Evolutionary conservation across 1,140 invertebrate species (phyloP).

Genomic region (Rhopalosiphum maidis): DNA sequence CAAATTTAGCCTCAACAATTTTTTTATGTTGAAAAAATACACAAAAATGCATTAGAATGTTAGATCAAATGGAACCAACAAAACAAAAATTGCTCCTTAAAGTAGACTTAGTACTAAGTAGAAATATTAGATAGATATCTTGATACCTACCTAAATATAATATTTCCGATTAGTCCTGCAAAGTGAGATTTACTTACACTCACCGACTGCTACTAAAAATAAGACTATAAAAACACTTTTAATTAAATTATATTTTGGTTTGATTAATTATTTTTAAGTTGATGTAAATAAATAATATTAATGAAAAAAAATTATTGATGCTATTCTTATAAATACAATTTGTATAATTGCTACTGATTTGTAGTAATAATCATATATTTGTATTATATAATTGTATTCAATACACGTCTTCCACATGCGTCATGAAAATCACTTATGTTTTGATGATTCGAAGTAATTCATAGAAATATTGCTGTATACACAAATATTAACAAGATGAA

Average conservation of each 20-base stretch:
- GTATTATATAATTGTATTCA: background rate
- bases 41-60: background rate
- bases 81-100: background rate
- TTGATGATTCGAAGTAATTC: constrained; percentile 5
- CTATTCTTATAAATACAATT: background rate
- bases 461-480: constrained; percentile 27
- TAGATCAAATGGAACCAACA: background rate
- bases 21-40: background rate
- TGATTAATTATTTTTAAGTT: background rate
- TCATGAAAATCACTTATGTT: background rate
- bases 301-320: background rate
- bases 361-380: background rate
- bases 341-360: background rate
- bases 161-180: too few species aligned
- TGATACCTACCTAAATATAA: too few species aligned
- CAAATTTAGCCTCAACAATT: background rate
- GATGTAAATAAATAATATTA: background rate
- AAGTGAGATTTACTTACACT: too few species aligned
- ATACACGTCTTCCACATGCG: background rate
- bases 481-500: constrained; percentile 49
- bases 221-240: background rate
- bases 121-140: too few species aligned
- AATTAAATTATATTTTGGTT: background rate
- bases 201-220: background rate
- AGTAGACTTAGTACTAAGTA: too few species aligned